Base-by-base conservation (phyloP, 2,113 vertebrate species). In the Herpetotheres cachinnans region DNA sequence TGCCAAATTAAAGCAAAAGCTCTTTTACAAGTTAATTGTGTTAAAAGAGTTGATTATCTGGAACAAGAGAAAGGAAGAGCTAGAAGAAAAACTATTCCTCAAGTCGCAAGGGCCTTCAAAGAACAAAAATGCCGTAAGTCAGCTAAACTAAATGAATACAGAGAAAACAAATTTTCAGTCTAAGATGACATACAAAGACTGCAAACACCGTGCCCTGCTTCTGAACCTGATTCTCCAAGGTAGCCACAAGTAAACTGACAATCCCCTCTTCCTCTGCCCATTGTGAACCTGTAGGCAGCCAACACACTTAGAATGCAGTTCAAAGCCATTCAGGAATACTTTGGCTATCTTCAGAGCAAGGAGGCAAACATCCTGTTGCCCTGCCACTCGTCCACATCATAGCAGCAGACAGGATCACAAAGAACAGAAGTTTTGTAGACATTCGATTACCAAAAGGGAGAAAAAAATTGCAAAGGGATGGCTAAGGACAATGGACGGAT, bases 281-380 rank as follows among this genome's bases (percentile, higher is more conserved):
- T 76, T 76, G 89, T 52, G 59, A 66, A 91, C 79, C 52, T 44
- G n/a, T 19, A 94, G 94, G 74, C 74, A 87, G 87, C 63, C 29
- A 90, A 9, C 38, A 29, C 11, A 32, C 29, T 56, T 22, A 34
- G 72, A 84, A 95, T 7, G 18, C n/a, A 66, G 44, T 61, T 73
- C 78, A 77, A 72, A 94, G 67, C 77, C 77, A 89, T 25, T 83
- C 69, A 88, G 76, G 84, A 97, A 89, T 55, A 49, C 59, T 95
- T 80, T 95, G 96, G 90, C 90, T 96, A 94, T 89, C 77, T 97
- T 78, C 86, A 70, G 81, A 86, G 71, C 89, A 81, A 95, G 63
- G 63, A 93, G 55, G n/a, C 29, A 94, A 93, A 95, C 27, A 92
- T 10, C 19, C 76, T 66, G 24, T 54, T 89, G 40, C 54, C 84